Conservation (phyloP, 1,140 invertebrate genomes). For the Drosophila gunungcola region DNA sequence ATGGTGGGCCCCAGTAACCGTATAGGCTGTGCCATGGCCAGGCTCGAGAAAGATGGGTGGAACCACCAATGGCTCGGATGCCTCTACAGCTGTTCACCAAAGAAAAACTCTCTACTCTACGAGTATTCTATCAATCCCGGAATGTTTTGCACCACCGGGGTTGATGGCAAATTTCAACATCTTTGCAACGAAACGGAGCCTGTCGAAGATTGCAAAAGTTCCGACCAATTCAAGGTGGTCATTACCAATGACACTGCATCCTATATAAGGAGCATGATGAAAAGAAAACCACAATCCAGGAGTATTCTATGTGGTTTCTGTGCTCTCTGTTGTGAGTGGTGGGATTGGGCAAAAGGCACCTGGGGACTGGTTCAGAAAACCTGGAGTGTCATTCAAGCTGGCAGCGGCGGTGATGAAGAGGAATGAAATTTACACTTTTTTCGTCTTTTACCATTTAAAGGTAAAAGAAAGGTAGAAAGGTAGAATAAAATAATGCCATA, state of each 20-base stretch:
- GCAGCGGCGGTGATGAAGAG: too few relatives aligned
- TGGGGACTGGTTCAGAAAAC: background rate
- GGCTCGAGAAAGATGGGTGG: background rate
- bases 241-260: background rate
- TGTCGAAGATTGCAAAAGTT: background rate
- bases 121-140: background rate
- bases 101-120: background rate
- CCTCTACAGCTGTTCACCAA: slow-evolving; percentile 3
- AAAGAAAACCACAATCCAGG: background rate
- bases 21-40: slow-evolving; percentile 2
- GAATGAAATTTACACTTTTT: too few relatives aligned
- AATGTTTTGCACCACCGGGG: background rate
- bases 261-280: background rate
- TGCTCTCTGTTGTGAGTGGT: background rate
- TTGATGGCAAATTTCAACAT: background rate
- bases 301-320: background rate
- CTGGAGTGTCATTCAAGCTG: background rate
- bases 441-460: too few relatives aligned
- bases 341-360: background rate
- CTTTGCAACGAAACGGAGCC: background rate
- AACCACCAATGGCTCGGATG: slow-evolving; percentile 5
- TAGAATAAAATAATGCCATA: too few relatives aligned
- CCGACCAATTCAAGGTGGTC: background rate
- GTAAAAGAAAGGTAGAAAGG: too few relatives aligned
- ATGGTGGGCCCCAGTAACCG: slow-evolving; percentile 6